Percentiles rank a stretch among this genome's conserved stretches.
phyloP scores from a whole-genome alignment of 2,888 invertebrate species.

The Panzeria rudis region DNA sequence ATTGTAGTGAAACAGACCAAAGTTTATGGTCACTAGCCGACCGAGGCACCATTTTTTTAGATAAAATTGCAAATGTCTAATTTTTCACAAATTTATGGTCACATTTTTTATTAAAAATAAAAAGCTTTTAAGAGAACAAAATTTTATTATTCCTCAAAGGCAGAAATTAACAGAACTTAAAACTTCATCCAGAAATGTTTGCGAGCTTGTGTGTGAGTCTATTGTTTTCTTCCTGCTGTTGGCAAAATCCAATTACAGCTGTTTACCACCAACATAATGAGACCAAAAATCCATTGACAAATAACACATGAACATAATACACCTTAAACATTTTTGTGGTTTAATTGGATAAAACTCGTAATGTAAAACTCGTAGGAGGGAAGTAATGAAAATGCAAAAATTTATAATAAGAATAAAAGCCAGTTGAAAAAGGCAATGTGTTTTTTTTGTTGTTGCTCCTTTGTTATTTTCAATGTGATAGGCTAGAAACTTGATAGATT shows the following conservation, averaged over 20 bases:
- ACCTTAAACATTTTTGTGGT: conserved; percentile 17
- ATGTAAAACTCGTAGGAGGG: not conserved
- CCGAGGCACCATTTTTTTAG: no score
- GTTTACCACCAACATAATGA: conserved; percentile 31
- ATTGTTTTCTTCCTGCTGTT: not conserved
- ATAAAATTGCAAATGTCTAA: no score
- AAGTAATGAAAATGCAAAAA: not conserved
- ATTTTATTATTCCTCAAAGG: not conserved
- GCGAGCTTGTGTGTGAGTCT: not conserved
- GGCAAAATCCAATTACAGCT: conserved; percentile 53
- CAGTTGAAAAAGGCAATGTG: no score
- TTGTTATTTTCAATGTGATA: no score
- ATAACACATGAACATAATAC: not conserved
- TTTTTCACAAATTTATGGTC: no score
- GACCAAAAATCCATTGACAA: conserved; percentile 1
- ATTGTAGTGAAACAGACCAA: no score
- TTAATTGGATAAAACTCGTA: not conserved
- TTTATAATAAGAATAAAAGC: not conserved
- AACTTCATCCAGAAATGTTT: not conserved
- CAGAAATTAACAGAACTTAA: not conserved
- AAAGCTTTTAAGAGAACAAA: no score
- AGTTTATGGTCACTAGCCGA: no score
- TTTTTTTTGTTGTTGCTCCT: no score
- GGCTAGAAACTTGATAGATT: no score
- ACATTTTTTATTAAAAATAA: no score